Evolutionary conservation across 2,888 invertebrate genomes (phyloP), one percentile per base, ranked within the genome.

Genomic region (Thereva nobilitata): DNA sequence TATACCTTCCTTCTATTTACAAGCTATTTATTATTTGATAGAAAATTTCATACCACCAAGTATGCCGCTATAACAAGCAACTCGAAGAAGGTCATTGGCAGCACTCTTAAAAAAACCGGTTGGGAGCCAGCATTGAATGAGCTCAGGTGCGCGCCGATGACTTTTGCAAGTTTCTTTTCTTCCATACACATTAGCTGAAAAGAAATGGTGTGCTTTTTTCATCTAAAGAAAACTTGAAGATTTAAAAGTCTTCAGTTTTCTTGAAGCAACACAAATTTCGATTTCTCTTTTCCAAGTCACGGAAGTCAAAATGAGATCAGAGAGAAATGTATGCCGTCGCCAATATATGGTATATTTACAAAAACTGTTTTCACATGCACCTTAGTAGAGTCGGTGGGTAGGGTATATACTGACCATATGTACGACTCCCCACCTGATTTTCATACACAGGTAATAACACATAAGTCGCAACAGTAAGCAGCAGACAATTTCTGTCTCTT

Each of bases 211-310:
- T 23, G 23, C 23, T 23, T 23, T 23, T 23, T 23, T 23, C 23
- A 23, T 23, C 23, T 8, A 44, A 44, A 44, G 9, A 44, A 44
- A 8, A n/a, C 9, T 1, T 44, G 9, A 5, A 44, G 10, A 9
- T 44, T n/a, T 7, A 8, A 4, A 44, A 42, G 3, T 38, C 59
- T 38, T 7, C 59, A 38, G 38, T 41, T 59, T 49, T 47, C 38
- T n/a, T 45, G 47, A 49, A 59, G 59, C 35, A 47, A 12, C 37
- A 59, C 23, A 23, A 23, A 45, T 57, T 67, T 67, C 64, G 67
- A 57, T 65, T 64, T 64, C 67, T 64, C 64, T 64, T 67, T 64
- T 52, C 44, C 35, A 53, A 53, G 52, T 67, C 67, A 53, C 67
- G 67, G 67, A 67, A 67, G 64, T 52, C 52, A 57, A 57, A 67